Evolutionary conservation across 2,888 invertebrate genomes (phyloP), one percentile per base, ranked within the genome.

Genomic region (Rapana venosa): DNA sequence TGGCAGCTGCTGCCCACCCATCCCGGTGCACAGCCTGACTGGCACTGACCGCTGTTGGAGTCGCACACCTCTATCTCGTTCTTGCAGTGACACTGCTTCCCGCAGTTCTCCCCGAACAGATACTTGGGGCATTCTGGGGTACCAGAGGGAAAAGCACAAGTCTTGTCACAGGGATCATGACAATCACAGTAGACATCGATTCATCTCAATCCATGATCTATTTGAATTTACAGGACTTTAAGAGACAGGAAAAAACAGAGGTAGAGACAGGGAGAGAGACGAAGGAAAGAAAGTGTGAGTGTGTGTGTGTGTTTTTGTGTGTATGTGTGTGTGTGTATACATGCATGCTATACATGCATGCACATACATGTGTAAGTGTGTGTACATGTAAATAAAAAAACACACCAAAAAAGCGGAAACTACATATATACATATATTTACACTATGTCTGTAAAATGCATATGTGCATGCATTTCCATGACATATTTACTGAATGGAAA

Each of bases 1-100:
- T 94, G 91, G 92, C 95, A 95, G 61, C 91, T 92, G 77, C 91
- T 90, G 0, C 93, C 94, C 35, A 90, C 90, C 95, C 95, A 95
- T 0, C 95, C 95, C n/a, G 93, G 91, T 87, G 93, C 92, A 91
- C 95, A 95, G 35, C 92, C 92, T n/a, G 90, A 90, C n/a, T 77
- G 66, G 84, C 95, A 95, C 56, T 30, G 90, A 0, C 95, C 95
- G 47, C 92, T 93, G 22, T 26, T 20, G 77, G 92, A 92, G 77
- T 93, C 89, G 91, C 94, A 94, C 2, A 92, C 89, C 85, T 93
- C 93, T 6, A 81, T 88, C 0, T 91, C 66, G 85, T 92, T 89
- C 8, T 88, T 89, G 91, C 94, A 94, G 89, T 94, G 94, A 81
- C 94, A 94, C 90, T 94, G 93, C 20, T 91, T 79, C 35, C 90